Evolutionary conservation across 1,140 invertebrate genomes (phyloP), one percentile per base, ranked within the genome.

Genomic region (Agrilus planipennis): DNA sequence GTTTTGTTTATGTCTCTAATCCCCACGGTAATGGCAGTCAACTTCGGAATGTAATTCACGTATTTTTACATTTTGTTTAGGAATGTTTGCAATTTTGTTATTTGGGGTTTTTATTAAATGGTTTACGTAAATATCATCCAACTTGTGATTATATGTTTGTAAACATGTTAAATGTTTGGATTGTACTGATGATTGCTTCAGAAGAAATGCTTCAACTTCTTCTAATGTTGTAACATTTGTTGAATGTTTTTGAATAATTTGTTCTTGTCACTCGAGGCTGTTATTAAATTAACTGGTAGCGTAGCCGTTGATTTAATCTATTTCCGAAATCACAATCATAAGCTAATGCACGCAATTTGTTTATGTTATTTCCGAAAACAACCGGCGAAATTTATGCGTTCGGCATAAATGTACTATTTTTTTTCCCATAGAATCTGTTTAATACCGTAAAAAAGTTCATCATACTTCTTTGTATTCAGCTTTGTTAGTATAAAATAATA

Each of bases 161-260:
- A 27, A 27, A 27, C 23, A 9, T 7, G 7, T 27, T 27, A 27
- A 27, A 7, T 27, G 23, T 12, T 27, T 27, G 7, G 23, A 27
- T 12, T 27, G 23, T 9, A 27, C 12, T 7, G 7, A 27, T 12
- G 23, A 7, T 27, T 27, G 23, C 12, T 27, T 12, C 12, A 27
- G 12, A 27, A 27, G 7, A 12, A 27, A 9, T 12, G 23, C 23
- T 27, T 27, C 23, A 12, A 27, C 23, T 27, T 27, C 23, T 7
- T 27, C 23, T 7, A 27, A 27, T 9, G 23, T 27, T 9, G 23
- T 27, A 27, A 9, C 23, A 12, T 27, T 27, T 27, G 23, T 27
- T 27, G 23, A 27, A 27, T 27, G 23, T 27, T 27, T 27, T 27
- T 27, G 23, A 27, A 27, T 27, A 27, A 27, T 27, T 12, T 27